Evolutionary conservation across 2,113 vertebrate genomes (phyloP).

Genomic region (Seriola quinqueradiata): DNA sequence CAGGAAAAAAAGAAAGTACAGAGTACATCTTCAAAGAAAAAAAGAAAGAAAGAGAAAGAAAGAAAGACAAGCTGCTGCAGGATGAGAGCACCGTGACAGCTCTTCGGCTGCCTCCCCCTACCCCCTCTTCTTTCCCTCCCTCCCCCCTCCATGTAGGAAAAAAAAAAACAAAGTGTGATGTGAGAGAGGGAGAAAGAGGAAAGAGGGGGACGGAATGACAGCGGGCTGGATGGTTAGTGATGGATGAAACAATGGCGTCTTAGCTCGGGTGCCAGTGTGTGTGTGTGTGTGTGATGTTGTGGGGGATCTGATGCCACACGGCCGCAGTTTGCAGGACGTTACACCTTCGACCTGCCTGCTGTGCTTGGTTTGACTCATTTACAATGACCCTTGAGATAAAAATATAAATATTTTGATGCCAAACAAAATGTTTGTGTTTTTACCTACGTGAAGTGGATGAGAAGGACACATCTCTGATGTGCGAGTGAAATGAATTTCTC

Average conservation of each 20-base stretch:
- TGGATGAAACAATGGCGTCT: conserved; percentile 61
- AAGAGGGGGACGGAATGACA: conserved; percentile 46
- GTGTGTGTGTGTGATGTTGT: conserved; percentile 13
- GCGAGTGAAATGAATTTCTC: conserved; percentile 81
- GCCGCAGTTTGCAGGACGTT: conserved; percentile 40
- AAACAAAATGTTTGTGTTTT: conserved; percentile 62
- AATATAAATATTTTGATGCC: conserved; percentile 65
- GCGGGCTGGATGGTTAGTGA: conserved; percentile 58
- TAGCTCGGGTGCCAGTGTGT: conserved; percentile 35
- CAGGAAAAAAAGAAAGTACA: conserved; percentile 63
- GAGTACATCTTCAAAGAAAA: conserved; percentile 69
- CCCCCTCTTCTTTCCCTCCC: not conserved
- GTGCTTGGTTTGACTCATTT: conserved; percentile 74
- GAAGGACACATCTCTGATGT: conserved; percentile 81
- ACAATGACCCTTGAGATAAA: conserved; percentile 69
- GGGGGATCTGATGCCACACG: conserved; percentile 37
- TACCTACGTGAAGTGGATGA: conserved; percentile 70
- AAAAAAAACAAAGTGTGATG: conserved; percentile 41
- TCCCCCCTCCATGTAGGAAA: conserved; percentile 69
- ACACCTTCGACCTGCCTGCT: conserved; percentile 63
- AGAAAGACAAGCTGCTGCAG: conserved; percentile 85
- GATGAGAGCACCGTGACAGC: conserved; percentile 87
- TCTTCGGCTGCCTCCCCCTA: conserved; percentile 80
- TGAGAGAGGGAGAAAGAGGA: conserved; percentile 42
- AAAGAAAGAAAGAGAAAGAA: conserved; percentile 41